Evolutionary conservation across 1,140 invertebrate genomes (phyloP).

Genomic region (Oncopodura yosiiana): DNA sequence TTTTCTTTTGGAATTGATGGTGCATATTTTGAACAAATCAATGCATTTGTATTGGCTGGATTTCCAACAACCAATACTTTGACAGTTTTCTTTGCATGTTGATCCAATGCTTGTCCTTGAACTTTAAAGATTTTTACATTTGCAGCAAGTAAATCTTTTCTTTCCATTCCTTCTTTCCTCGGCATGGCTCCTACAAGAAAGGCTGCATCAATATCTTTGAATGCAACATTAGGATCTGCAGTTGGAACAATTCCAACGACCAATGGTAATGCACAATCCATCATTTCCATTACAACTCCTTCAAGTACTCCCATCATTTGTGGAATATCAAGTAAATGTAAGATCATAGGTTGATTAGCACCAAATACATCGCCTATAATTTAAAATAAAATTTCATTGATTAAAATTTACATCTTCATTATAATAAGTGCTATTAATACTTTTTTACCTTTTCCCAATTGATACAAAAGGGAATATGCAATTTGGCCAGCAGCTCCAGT

Average conservation of each 20-base stretch:
- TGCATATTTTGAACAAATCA: constrained; percentile 91
- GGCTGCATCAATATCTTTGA: constrained; percentile 93
- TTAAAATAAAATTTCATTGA: too few species aligned
- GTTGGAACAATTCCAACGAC: constrained; percentile 69
- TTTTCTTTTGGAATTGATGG: constrained; percentile 93
- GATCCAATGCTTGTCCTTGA: constrained; percentile 81
- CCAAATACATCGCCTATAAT: constrained; percentile 98
- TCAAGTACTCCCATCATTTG: constrained; percentile 88
- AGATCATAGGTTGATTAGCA: constrained; percentile 69
- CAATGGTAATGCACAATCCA: constrained; percentile 90
- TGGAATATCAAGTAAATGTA: constrained; percentile 90
- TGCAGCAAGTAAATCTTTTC: constrained; percentile 88
- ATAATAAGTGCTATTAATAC: too few species aligned
- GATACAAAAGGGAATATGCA: constrained; percentile 89
- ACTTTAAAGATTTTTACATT: constrained; percentile 99
- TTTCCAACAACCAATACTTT: constrained; percentile 98
- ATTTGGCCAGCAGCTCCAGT: constrained; percentile 98
- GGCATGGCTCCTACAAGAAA: constrained; percentile 99
- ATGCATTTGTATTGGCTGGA: constrained; percentile 97
- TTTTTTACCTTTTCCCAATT: constrained; percentile 88
- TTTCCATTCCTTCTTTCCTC: constrained; percentile 95
- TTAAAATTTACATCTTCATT: too few species aligned
- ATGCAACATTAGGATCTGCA: constrained; percentile 67
- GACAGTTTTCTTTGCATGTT: constrained; percentile 85
- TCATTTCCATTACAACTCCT: constrained; percentile 91